phyloP scores from a whole-genome alignment of 2,113 vertebrate species.

The Erythrolamprus reginae region DNA sequence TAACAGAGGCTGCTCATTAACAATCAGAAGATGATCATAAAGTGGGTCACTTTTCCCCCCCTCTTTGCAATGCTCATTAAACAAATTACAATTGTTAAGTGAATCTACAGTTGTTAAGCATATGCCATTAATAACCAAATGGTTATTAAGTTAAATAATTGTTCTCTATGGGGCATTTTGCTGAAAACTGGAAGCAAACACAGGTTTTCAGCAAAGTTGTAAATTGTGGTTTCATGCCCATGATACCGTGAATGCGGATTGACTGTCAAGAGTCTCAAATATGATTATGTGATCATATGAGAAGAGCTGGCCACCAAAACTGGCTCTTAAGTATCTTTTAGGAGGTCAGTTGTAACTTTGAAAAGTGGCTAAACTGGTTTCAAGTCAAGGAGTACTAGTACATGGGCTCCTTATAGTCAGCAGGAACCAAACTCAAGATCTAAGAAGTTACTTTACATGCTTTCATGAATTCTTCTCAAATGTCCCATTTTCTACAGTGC shows the following conservation, averaged over 20 bases:
- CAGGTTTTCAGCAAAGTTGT: neutral
- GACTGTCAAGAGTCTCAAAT: neutral
- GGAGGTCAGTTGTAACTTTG: neutral
- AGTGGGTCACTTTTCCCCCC: too few species aligned
- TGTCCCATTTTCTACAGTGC: neutral
- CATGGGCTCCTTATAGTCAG: neutral
- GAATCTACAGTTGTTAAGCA: neutral
- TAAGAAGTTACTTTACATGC: neutral
- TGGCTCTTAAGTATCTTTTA: neutral
- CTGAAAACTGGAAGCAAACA: too few species aligned
- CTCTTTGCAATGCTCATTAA: neutral
- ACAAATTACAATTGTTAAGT: neutral
- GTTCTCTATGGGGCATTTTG: too few species aligned
- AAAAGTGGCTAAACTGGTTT: neutral
- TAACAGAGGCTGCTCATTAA: neutral
- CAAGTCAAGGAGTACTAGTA: neutral
- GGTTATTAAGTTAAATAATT: too few species aligned
- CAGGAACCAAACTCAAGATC: neutral
- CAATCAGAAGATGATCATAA: neutral
- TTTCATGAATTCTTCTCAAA: neutral
- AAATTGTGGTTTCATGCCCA: neutral
- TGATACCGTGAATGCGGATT: neutral
- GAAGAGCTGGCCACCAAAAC: neutral
- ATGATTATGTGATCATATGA: neutral
- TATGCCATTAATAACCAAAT: too few species aligned